These are phyloP conservation scores for Rhinolophus ferrumequinum DNA, from an alignment of 2,113 vertebrate genomes.

Conservation along the genomic window DNA sequence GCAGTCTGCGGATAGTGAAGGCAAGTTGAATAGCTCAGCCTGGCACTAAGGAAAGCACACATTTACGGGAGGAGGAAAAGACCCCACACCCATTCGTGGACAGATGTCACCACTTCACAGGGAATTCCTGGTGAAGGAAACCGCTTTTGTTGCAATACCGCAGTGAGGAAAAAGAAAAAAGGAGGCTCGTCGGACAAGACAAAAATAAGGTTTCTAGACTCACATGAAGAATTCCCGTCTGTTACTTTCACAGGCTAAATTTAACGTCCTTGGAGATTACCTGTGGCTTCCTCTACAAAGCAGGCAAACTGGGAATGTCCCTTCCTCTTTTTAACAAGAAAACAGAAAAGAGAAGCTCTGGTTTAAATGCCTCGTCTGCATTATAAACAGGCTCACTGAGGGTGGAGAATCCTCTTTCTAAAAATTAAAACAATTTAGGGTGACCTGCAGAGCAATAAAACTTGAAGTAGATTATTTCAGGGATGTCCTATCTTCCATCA, in stretches of 20 bases:
- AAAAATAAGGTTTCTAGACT: conserved; percentile 48
- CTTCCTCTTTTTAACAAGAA: conserved; percentile 52
- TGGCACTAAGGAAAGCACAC: neutral
- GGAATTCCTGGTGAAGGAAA: neutral
- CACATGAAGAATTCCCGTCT: conserved; percentile 30
- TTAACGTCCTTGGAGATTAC: conserved; percentile 37
- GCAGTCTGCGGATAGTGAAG: neutral
- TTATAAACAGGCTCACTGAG: neutral
- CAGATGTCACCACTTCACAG: neutral
- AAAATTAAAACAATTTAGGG: conserved; percentile 42
- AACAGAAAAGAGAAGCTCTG: neutral
- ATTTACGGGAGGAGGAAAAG: neutral
- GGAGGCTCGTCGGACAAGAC: neutral
- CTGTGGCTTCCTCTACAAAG: conserved; percentile 54
- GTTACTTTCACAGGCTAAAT: conserved; percentile 60
- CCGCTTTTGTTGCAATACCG: conserved; percentile 24
- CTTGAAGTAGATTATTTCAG: neutral
- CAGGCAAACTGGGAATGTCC: neutral
- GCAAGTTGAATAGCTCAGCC: neutral
- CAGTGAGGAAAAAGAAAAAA: conserved; percentile 41
- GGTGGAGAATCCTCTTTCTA: neutral
- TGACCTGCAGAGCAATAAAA: conserved; percentile 1
- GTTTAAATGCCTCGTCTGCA: conserved; percentile 43
- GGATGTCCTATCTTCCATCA: neutral
- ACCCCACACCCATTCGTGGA: neutral